phyloP scores from a whole-genome alignment of 2,113 vertebrate genomes.

The Felis catus region F.catus_Fca126_mat1.0 CM031419.1:9720501-9721000 shows the following conservation, averaged over 20 bases:
- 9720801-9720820: too few relatives aligned
- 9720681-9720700: too few relatives aligned
- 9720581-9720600: constrained; percentile 44
- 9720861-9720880: constrained; percentile 1
- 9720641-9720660: too few relatives aligned
- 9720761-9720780: too few relatives aligned
- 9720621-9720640: too few relatives aligned
- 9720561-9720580: constrained; percentile 36
- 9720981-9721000: neutral
- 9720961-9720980: neutral
- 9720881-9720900: constrained; percentile 1
- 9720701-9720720: too few relatives aligned
- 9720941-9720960: neutral
- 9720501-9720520: neutral
- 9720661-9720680: too few relatives aligned
- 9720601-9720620: too few relatives aligned
- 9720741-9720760: too few relatives aligned
- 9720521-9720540: neutral
- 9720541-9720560: neutral
- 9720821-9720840: too few relatives aligned
- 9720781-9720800: too few relatives aligned
- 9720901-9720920: constrained; percentile 39
- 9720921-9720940: neutral
- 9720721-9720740: too few relatives aligned
- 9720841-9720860: constrained; percentile 61